A percentile compares a stretch with the other conserved stretches of the same genome.
Evolutionary conservation across 2,888 invertebrate genomes (phyloP).

Genomic region (Phorcus lineatus): DNA sequence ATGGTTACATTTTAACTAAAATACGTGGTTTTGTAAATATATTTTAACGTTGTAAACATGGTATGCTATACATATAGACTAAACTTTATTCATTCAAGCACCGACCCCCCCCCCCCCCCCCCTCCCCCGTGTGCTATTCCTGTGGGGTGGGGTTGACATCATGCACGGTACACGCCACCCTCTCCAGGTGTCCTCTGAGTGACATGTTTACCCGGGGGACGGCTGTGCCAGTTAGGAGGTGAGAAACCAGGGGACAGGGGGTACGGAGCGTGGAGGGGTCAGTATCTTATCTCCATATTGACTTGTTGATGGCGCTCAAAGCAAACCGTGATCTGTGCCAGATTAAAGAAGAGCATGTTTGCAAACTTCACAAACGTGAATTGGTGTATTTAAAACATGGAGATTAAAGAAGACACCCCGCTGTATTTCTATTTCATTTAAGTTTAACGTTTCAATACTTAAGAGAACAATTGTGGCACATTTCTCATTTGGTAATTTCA

Average conservation of each 20-base stretch:
- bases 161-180: background rate
- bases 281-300: background rate
- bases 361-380: background rate
- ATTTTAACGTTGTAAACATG: too few relatives aligned
- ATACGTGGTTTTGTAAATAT: too few relatives aligned
- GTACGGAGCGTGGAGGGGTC: background rate
- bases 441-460: too few relatives aligned
- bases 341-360: background rate
- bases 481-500: too few relatives aligned
- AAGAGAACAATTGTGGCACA: too few relatives aligned
- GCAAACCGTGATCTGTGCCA: background rate
- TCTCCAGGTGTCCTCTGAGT: background rate
- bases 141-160: background rate
- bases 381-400: conserved; percentile 4
- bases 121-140: too few relatives aligned
- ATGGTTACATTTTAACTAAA: too few relatives aligned
- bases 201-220: background rate
- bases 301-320: background rate
- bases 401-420: background rate
- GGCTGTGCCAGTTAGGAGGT: background rate
- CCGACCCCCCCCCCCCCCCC: background rate
- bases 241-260: background rate
- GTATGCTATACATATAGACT: too few relatives aligned
- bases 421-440: too few relatives aligned
- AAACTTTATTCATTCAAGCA: background rate